phyloP scores from a whole-genome alignment of 1,140 invertebrate genomes.

The Solenopsis fugax region DNA sequence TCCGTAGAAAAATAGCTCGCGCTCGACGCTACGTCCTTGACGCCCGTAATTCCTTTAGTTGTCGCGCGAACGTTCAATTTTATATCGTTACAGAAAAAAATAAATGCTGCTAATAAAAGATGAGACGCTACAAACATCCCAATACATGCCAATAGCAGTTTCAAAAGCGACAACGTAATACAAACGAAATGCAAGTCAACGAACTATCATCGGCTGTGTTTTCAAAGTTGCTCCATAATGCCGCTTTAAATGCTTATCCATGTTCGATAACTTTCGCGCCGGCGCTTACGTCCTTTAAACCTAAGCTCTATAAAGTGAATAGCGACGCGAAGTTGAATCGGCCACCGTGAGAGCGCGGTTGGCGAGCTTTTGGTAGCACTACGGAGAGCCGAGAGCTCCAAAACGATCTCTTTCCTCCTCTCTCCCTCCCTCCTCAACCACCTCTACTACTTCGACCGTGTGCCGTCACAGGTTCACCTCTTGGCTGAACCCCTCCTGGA shows the following conservation, averaged over 20 bases:
- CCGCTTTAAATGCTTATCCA: constrained; percentile 34
- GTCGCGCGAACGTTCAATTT: neutral
- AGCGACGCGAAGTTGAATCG: constrained; percentile 60
- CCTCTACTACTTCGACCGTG: constrained; percentile 43
- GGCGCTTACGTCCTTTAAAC: constrained; percentile 46
- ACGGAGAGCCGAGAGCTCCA: constrained; percentile 12
- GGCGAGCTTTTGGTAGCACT: constrained; percentile 61
- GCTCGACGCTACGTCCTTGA: constrained; percentile 23
- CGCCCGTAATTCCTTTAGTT: neutral
- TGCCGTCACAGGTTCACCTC: constrained; percentile 63
- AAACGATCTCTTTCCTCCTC: constrained; percentile 60
- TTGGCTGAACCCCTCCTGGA: constrained; percentile 71
- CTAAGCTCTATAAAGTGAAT: constrained; percentile 49
- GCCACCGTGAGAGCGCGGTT: constrained; percentile 39
- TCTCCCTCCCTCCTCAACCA: constrained; percentile 12
- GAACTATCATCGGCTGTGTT: neutral
- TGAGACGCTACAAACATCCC: neutral
- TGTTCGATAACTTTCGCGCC: constrained; percentile 32
- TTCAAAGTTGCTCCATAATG: constrained; percentile 16
- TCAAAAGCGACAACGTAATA: neutral
- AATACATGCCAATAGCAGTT: neutral
- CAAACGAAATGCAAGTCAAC: constrained; percentile 1
- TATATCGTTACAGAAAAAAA: neutral
- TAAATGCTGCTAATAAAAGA: neutral
- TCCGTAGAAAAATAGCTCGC: constrained; percentile 44